These are phyloP conservation scores for Cephus pygmeus DNA, from an alignment of 2,888 invertebrate species.

Conservation along the genomic window DNA sequence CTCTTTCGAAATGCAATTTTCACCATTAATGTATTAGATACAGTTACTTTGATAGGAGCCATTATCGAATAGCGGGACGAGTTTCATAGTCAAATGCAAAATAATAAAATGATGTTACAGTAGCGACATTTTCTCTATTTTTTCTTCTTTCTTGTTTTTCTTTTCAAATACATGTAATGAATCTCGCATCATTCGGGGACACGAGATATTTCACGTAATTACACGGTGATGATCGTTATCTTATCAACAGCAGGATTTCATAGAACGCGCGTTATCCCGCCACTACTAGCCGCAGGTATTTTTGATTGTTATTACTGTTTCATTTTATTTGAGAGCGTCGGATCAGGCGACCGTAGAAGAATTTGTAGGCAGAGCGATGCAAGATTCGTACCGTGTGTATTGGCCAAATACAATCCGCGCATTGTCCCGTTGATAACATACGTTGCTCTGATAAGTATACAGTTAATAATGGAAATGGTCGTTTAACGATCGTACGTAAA, in stretches of 20 bases:
- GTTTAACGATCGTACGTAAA: neutral
- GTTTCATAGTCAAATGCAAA: neutral
- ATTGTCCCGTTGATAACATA: neutral
- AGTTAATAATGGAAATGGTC: neutral
- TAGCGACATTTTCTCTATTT: neutral
- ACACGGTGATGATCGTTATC: neutral
- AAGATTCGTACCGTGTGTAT: neutral
- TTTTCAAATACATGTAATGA: neutral
- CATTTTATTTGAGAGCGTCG: neutral
- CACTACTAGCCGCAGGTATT: neutral
- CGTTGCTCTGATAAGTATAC: neutral
- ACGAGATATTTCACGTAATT: neutral
- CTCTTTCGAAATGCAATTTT: neutral
- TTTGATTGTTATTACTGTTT: neutral
- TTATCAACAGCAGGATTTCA: neutral
- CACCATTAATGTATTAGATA: neutral
- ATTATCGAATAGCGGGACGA: neutral
- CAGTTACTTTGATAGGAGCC: neutral
- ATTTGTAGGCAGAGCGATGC: neutral
- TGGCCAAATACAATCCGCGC: too few relatives aligned
- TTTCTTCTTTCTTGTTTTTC: conserved; percentile 1
- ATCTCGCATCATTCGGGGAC: neutral
- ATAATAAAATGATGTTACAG: neutral
- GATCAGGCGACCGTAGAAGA: neutral
- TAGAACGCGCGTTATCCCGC: neutral